These are phyloP conservation scores for Zenarchopterus dispar DNA, from an alignment of 2,797 vertebrate genomes.

Conservation along the genomic window DNA sequence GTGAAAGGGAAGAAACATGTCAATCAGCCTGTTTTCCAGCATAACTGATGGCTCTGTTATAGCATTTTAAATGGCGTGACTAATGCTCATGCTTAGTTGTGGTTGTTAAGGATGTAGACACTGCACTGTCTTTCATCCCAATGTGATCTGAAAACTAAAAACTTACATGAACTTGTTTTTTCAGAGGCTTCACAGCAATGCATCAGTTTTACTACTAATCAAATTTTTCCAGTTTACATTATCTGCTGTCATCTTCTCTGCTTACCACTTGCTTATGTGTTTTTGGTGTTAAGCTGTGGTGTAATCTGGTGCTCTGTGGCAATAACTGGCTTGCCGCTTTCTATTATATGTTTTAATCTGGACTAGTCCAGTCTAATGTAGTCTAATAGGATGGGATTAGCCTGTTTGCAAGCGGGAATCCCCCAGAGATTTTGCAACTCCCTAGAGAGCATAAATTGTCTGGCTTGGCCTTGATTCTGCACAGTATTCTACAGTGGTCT, in stretches of 20 bases:
- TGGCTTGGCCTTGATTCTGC: conserved; percentile 26
- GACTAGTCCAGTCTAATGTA: conserved; percentile 70
- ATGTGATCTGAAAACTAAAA: conserved; percentile 28
- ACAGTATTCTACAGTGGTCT: not conserved
- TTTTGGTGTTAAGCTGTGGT: conserved; percentile 52
- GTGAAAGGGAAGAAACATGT: conserved; percentile 62
- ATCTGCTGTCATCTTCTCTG: conserved; percentile 9
- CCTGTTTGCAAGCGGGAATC: conserved; percentile 56
- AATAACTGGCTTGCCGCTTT: conserved; percentile 76
- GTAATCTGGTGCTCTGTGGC: conserved; percentile 73
- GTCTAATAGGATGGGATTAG: conserved; percentile 78
- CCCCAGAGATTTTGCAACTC: conserved; percentile 46
- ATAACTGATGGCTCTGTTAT: conserved; percentile 45
- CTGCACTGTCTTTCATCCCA: conserved; percentile 21
- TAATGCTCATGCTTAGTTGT: conserved; percentile 43
- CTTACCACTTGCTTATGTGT: conserved; percentile 22
- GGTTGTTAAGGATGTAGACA: conserved; percentile 39
- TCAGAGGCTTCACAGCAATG: conserved; percentile 28
- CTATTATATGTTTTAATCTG: conserved; percentile 71
- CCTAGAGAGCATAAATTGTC: conserved; percentile 29
- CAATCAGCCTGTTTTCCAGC: conserved; percentile 49
- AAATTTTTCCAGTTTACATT: conserved; percentile 13
- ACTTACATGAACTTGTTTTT: conserved; percentile 12
- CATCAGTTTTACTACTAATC: conserved; percentile 2
- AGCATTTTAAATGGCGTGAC: conserved; percentile 50